Evolutionary conservation across 2,888 invertebrate species (phyloP), one percentile per base, ranked within the genome.

Genomic region (Tribolium freemani): DNA sequence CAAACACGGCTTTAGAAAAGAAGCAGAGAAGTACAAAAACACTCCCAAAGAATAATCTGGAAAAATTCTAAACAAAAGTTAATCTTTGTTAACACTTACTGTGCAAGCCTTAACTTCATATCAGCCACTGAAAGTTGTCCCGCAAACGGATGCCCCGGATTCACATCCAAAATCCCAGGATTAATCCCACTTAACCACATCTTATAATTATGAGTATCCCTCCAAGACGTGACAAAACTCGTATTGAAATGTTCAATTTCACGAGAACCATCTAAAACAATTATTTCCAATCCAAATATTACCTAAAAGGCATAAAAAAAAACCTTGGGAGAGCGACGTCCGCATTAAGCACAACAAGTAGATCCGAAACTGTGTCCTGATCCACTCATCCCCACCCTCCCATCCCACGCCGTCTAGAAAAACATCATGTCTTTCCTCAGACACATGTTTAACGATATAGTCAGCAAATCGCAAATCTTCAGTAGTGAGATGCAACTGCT

Each of bases 381-480:
- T 93, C 99, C 99, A 99, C 78, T 95, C 94, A 83, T 99, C 98
- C 20, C 98, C 97, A 58, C 99, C 99, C 85, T 96, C 95, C 93
- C 93, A 94, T 16, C 92, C 92, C 31, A 93, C 92, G 0, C 92
- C 92, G 81, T 93, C 93, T 66, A 93, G 84, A 83, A 91, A 93
- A 20, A 91, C 91, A 83, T 93, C 93, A 78, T 92, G 91, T 66
- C 90, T 89, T 71, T 90, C 90, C 63, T 89, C 88, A 1, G 87
- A 86, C 0, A 93, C 93, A 83, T 93, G 91, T 44, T 94, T 90
- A 11, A 98, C 94, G 31, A 99, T 90, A 83, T 94, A 96, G 86
- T 99, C 98, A 11, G 96, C 96, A 87, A 98, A 99, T 82, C 98
- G 90, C 50, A 98, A 88, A 86, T 99, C 99, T 83, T 98, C 98